Percentiles rank a stretch among this genome's conserved stretches.
phyloP scores from a whole-genome alignment of 1,140 invertebrate species.

The Pogonognathellus flavescens region DNA sequence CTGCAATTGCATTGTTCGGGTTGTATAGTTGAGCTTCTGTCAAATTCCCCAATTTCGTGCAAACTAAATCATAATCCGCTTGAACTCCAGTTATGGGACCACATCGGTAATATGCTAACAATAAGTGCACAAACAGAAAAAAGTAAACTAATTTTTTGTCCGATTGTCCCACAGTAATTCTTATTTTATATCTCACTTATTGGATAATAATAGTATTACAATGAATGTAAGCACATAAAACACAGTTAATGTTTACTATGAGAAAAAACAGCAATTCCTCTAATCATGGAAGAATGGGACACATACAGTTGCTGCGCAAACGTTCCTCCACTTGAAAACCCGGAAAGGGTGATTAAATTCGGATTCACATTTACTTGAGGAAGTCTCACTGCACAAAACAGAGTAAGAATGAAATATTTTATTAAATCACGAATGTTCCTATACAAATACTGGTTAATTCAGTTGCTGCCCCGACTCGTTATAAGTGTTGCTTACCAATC shows the following conservation, averaged over 20 bases:
- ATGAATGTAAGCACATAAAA: neutral
- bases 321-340: constrained; percentile 62
- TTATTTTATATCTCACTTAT: neutral
- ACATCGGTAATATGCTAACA: constrained; percentile 61
- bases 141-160: no score
- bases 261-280: constrained; percentile 63
- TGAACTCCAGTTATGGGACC: constrained; percentile 48
- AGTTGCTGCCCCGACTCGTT: neutral
- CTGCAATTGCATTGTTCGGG: constrained; percentile 46
- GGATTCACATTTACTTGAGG: constrained; percentile 28
- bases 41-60: constrained; percentile 55
- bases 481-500: neutral
- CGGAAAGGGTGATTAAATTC: constrained; percentile 56
- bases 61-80: constrained; percentile 56
- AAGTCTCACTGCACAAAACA: neutral
- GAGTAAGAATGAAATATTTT: neutral
- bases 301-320: constrained; percentile 63
- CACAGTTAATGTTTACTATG: constrained; percentile 53
- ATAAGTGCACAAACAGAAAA: neutral
- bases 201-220: neutral
- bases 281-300: constrained; percentile 60
- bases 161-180: no score
- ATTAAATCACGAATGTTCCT: no score
- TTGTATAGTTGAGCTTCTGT: constrained; percentile 13
- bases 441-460: no score